phyloP scores from a whole-genome alignment of 2,888 invertebrate species.

The Leptarthrus brevirostris region DNA sequence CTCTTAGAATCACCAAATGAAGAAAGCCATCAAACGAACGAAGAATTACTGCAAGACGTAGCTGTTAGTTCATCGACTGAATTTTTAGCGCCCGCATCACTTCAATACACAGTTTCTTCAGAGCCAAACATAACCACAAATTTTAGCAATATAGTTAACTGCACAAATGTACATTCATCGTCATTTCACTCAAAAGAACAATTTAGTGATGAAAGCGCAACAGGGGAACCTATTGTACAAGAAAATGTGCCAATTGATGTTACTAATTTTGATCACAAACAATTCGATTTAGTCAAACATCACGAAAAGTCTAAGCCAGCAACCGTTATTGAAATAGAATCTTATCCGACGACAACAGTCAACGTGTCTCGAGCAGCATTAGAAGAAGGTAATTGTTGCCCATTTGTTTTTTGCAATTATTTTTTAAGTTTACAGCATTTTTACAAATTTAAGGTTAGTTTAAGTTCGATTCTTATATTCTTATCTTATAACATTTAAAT shows the following conservation, averaged over 20 bases:
- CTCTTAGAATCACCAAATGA: conserved; percentile 18
- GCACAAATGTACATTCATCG: neutral
- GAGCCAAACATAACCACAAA: conserved; percentile 15
- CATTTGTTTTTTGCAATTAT: too few species aligned
- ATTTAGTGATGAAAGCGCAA: neutral
- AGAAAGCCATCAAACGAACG: conserved; percentile 3
- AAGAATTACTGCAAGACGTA: conserved; percentile 36
- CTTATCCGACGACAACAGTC: neutral
- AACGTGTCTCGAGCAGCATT: neutral
- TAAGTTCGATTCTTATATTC: too few species aligned
- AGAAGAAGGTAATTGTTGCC: conserved; percentile 18
- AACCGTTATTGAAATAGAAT: conserved; percentile 3
- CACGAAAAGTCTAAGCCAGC: neutral
- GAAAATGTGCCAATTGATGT: conserved; percentile 42
- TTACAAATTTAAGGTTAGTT: neutral
- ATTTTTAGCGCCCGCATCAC: neutral
- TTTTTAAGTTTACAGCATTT: neutral
- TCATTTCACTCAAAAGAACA: neutral
- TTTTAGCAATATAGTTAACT: conserved; percentile 4
- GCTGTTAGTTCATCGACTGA: conserved; percentile 43
- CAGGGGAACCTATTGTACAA: conserved; percentile 27
- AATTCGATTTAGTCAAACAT: conserved; percentile 22
- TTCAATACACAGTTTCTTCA: conserved; percentile 14
- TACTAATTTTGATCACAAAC: neutral
- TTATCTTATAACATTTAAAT: too few species aligned